Evolutionary conservation across 2,113 vertebrate genomes (phyloP).

Genomic region (Rhinopomastus cyanomelas): DNA sequence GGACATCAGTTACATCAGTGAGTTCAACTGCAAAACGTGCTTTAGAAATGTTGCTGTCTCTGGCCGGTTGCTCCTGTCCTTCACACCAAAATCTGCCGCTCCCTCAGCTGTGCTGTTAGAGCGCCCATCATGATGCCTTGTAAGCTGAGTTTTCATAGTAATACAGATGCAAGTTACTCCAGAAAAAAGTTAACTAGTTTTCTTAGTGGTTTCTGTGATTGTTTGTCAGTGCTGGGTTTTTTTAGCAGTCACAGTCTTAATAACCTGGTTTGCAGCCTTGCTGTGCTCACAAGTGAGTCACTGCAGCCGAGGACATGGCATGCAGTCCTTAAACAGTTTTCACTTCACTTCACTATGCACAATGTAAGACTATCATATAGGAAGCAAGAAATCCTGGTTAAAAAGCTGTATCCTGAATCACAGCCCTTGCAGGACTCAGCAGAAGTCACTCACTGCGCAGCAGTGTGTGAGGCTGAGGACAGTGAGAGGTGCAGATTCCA

Average conservation of each 20-base stretch:
- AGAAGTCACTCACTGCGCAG: neutral
- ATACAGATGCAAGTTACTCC: neutral
- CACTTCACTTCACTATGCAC: rapidly evolving
- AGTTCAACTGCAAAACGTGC: neutral
- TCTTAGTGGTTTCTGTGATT: neutral
- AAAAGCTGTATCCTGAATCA: neutral
- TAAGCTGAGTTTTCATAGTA: neutral
- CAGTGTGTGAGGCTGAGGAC: neutral
- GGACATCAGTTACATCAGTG: neutral
- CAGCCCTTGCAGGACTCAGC: neutral
- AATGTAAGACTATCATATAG: neutral
- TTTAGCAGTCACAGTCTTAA: neutral
- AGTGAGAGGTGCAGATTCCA: neutral
- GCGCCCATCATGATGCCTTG: neutral
- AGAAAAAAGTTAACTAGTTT: neutral
- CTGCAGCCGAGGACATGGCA: neutral
- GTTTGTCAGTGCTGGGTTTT: neutral
- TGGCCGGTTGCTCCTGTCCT: neutral
- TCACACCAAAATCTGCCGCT: neutral
- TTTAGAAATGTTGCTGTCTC: neutral
- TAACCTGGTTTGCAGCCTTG: neutral
- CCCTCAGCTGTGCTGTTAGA: neutral
- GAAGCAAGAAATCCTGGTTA: neutral
- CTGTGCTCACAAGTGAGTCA: rapidly evolving
- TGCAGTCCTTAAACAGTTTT: neutral